Percentiles rank a stretch among this genome's conserved stretches.
Evolutionary conservation across 1,140 invertebrate genomes (phyloP).

Genomic region (Drosophila tristis): DNA sequence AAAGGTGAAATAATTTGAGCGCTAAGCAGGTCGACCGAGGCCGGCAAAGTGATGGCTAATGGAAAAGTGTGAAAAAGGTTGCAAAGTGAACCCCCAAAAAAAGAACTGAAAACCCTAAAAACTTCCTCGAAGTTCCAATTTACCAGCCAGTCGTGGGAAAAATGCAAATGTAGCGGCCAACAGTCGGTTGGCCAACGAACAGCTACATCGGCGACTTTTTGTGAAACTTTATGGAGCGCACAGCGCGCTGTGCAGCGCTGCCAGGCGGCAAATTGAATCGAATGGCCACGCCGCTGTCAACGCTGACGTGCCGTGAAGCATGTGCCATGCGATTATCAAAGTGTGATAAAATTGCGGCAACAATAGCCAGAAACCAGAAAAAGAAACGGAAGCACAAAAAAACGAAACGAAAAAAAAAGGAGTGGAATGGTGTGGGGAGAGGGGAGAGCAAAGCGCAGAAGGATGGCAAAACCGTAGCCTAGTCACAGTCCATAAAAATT

Average conservation of each 20-base stretch:
- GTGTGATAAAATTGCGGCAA: constrained; percentile 71
- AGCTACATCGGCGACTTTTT: constrained; percentile 54
- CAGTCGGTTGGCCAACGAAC: background rate
- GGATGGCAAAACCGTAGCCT: constrained; percentile 25
- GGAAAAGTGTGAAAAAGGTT: constrained; percentile 69
- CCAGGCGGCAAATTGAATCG: constrained; percentile 65
- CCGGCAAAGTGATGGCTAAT: constrained; percentile 50
- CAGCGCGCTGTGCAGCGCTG: background rate
- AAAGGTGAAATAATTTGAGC: constrained; percentile 75
- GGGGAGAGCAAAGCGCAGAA: constrained; percentile 1
- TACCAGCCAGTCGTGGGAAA: constrained; percentile 35
- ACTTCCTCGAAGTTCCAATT: constrained; percentile 33
- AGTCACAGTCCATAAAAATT: constrained; percentile 73
- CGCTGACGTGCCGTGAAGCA: constrained; percentile 70
- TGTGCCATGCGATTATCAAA: constrained; percentile 76
- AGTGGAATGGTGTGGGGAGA: background rate
- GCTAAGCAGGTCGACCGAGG: constrained; percentile 46
- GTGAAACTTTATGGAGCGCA: constrained; percentile 69
- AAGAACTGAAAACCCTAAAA: constrained; percentile 7
- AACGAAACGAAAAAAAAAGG: background rate
- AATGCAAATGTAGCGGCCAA: constrained; percentile 45
- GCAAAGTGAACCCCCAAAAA: constrained; percentile 28
- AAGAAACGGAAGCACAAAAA: background rate
- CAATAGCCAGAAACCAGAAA: constrained; percentile 42
- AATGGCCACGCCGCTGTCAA: constrained; percentile 49